Percentiles rank a stretch among this genome's conserved stretches.
Conservation (phyloP, 2,113 vertebrate species). For the Aegotheles bennettii region DNA sequence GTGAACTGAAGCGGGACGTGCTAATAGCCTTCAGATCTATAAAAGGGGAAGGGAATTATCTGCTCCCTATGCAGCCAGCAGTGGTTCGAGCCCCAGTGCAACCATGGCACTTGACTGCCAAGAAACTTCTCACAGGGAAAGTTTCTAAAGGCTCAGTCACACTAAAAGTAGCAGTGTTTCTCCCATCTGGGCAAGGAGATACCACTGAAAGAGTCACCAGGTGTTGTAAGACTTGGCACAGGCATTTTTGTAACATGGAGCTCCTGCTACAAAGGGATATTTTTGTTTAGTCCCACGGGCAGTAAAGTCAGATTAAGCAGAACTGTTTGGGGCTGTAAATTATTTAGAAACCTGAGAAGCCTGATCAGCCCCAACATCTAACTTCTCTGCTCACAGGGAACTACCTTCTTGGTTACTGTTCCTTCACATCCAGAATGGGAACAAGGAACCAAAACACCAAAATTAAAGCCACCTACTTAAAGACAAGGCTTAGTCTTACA, state of each 20-base stretch:
- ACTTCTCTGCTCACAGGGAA: not conserved
- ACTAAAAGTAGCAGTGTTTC: not conserved
- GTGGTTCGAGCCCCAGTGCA: accelerated
- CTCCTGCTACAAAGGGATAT: not conserved
- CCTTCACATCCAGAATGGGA: not conserved
- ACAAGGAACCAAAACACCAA: not conserved
- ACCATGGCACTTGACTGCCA: accelerated
- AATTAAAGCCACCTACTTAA: not conserved
- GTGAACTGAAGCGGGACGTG: not conserved
- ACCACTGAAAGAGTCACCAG: not conserved
- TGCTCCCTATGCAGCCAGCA: not conserved
- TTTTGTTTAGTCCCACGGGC: accelerated
- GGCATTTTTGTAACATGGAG: not conserved
- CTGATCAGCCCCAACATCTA: not conserved
- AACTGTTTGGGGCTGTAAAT: not conserved
- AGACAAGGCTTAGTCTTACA: not conserved
- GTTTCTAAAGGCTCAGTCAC: not conserved
- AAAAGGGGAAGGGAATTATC: not conserved
- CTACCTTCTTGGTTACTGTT: not conserved
- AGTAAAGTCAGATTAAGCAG: not conserved
- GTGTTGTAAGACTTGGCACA: not conserved
- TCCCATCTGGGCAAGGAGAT: not conserved
- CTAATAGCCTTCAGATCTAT: not conserved
- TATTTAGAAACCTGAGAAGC: not conserved
- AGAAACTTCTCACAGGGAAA: not conserved